Percentiles rank a stretch among this genome's conserved stretches.
Conservation (phyloP, 1,140 invertebrate species). For the Drosophila virilis region DNA sequence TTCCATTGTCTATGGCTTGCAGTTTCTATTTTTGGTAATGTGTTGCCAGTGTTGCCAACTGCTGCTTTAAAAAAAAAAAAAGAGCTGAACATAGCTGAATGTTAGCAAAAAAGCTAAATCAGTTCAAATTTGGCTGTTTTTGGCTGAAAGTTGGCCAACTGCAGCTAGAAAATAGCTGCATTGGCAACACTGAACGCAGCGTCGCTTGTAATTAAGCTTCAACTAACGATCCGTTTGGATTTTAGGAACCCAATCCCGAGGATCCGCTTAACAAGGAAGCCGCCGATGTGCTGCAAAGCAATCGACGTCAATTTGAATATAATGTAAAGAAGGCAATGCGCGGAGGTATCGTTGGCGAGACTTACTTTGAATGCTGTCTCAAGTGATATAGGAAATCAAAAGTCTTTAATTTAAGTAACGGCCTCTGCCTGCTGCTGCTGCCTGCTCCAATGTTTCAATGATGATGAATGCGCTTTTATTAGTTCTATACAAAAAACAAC, state of each 20-base stretch:
- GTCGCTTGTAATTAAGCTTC: not conserved
- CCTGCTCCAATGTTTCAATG: slow-evolving; percentile 33
- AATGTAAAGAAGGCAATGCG: slow-evolving; percentile 98
- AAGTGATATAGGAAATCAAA: slow-evolving; percentile 90
- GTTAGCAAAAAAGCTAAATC: no score
- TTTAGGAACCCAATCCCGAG: slow-evolving; percentile 98
- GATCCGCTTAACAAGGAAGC: slow-evolving; percentile 99
- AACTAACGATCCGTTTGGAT: not conserved
- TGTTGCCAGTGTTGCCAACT: no score
- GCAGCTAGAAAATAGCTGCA: no score
- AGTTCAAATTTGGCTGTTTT: no score
- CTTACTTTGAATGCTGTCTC: slow-evolving; percentile 97
- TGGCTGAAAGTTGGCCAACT: no score
- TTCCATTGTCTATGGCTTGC: slow-evolving; percentile 98
- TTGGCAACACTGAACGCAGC: no score
- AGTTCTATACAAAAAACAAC: slow-evolving; percentile 52
- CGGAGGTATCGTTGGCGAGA: slow-evolving; percentile 96
- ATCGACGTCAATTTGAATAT: slow-evolving; percentile 96
- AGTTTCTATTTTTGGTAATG: slow-evolving; percentile 97
- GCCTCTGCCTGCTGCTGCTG: slow-evolving; percentile 47
- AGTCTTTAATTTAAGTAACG: slow-evolving; percentile 81
- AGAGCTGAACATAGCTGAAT: slow-evolving; percentile 25
- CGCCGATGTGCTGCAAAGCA: slow-evolving; percentile 98
- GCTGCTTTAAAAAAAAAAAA: no score
- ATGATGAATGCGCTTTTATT: slow-evolving; percentile 62